Base-by-base conservation (phyloP, 2,797 vertebrate genomes). In the Spondyliosoma cantharus region DNA sequence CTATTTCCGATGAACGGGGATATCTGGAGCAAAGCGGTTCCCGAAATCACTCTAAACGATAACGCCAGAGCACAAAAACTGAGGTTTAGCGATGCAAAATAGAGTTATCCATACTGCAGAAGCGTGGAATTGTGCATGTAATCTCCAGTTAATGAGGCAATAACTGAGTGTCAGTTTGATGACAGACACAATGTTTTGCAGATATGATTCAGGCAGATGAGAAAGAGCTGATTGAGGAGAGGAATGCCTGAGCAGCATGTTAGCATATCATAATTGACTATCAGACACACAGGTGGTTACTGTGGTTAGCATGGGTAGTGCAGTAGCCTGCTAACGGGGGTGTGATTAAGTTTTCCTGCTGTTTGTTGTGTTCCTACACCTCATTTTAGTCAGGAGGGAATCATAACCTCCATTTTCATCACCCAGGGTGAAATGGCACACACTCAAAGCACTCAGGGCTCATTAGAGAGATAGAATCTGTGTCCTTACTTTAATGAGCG, bases 391-490 rank as follows among this genome's bases (percentile, higher is more conserved):
- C 84, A 86, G 58, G 75, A 12, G 77, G 76, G 87, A 91, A 92
- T 92, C 83, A 91, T 87, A 91, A 85, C 75, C 86, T 78, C 78
- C 71, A 62, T 88, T 87, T 89, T 83, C 17, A 6, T 70, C 29
- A 90, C 93, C 90, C 1, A 42, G 78, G 90, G 93, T 81, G 57
- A 91, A 90, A 91, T 93, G 91, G 93, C 93, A 89, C 80, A 77
- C 80, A 85, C 79, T 90, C 49, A 69, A 89, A 93, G 82, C 85
- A 87, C 79, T 88, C 81, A 85, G 84, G 83, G 82, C 90, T 93
- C 91, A 94, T 95, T 94, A 95, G 79, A 90, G 58, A 93, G 93
- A 95, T 94, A 93, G 75, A 92, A 94, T 94, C 93, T 86, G 82
- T 93, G 91, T 93, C 90, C 86, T 90, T 71, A 77, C 83, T 92